phyloP scores from a whole-genome alignment of 2,888 invertebrate species.

The Nematopogon swammerdamellus region DNA sequence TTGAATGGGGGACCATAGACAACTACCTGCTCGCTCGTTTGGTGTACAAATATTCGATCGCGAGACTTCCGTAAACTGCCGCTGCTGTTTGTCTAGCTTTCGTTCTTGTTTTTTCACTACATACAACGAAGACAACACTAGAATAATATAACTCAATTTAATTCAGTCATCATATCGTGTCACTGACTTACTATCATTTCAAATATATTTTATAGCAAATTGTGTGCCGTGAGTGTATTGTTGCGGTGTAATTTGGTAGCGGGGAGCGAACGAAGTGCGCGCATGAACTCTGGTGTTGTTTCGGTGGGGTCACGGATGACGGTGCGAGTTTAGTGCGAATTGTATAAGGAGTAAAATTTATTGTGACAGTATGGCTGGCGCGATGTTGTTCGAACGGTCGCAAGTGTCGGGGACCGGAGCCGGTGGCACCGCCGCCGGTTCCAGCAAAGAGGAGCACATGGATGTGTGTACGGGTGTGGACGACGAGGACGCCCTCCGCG shows the following conservation, averaged over 20 bases:
- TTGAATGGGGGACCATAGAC: too few species aligned
- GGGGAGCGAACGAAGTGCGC: background rate
- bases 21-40: too few species aligned
- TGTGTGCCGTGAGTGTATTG: too few species aligned
- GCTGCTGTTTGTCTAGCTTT: too few species aligned
- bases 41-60: too few species aligned
- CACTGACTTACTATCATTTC: too few species aligned
- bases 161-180: too few species aligned
- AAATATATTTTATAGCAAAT: too few species aligned
- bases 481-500: slow-evolving; percentile 87
- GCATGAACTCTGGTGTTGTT: slow-evolving; percentile 10
- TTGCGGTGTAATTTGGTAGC: background rate
- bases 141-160: too few species aligned
- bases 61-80: too few species aligned
- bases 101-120: too few species aligned
- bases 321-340: slow-evolving; percentile 36
- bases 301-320: background rate
- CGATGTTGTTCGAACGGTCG: slow-evolving; percentile 84
- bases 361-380: slow-evolving; percentile 74
- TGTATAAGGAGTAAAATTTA: slow-evolving; percentile 19
- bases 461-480: slow-evolving; percentile 74
- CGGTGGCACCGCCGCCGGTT: slow-evolving; percentile 71
- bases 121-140: too few species aligned
- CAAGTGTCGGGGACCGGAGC: slow-evolving; percentile 72
- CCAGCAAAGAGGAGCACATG: slow-evolving; percentile 74